These are phyloP conservation scores for Paramacrobiotus metropolitanus DNA, from an alignment of 1,140 invertebrate genomes.

Conservation along the genomic window DNA sequence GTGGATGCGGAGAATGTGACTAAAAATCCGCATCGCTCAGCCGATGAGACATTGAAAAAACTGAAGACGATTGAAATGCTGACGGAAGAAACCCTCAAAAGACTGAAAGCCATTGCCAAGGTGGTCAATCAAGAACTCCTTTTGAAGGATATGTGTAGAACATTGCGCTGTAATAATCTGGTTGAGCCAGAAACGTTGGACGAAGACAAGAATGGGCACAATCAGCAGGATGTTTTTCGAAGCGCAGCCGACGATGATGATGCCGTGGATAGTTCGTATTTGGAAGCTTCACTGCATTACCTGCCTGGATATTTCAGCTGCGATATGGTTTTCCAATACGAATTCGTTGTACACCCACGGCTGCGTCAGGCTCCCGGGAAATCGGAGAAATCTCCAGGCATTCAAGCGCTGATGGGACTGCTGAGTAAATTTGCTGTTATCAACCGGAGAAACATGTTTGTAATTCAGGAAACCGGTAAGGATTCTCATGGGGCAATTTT, in stretches of 20 bases:
- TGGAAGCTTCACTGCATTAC: conserved; percentile 29
- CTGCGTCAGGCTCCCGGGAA: conserved; percentile 38
- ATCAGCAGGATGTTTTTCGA: conserved; percentile 11
- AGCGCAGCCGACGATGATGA: conserved; percentile 17
- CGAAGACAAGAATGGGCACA: conserved; percentile 24
- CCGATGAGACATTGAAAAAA: neutral
- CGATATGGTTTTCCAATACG: conserved; percentile 42
- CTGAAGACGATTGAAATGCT: neutral
- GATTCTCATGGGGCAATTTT: neutral
- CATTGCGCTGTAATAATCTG: conserved; percentile 39
- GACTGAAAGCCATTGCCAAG: conserved; percentile 35
- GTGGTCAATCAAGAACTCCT: conserved; percentile 44
- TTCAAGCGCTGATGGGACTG: conserved; percentile 34
- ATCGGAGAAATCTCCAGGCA: conserved; percentile 30
- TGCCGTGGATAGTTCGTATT: conserved; percentile 15
- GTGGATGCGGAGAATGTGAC: neutral
- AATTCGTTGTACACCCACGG: conserved; percentile 43
- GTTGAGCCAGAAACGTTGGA: conserved; percentile 41
- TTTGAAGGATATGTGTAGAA: conserved; percentile 41
- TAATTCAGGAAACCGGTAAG: conserved; percentile 35
- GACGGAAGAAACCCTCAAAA: conserved; percentile 10
- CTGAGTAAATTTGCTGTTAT: conserved; percentile 45
- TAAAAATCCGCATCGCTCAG: neutral
- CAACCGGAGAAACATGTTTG: conserved; percentile 56
- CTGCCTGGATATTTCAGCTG: conserved; percentile 44